A percentile compares a stretch with the other conserved stretches of the same genome.
These are phyloP conservation scores for Nomada goodeniana DNA, from an alignment of 2,888 invertebrate species.

Conservation along the genomic window DNA sequence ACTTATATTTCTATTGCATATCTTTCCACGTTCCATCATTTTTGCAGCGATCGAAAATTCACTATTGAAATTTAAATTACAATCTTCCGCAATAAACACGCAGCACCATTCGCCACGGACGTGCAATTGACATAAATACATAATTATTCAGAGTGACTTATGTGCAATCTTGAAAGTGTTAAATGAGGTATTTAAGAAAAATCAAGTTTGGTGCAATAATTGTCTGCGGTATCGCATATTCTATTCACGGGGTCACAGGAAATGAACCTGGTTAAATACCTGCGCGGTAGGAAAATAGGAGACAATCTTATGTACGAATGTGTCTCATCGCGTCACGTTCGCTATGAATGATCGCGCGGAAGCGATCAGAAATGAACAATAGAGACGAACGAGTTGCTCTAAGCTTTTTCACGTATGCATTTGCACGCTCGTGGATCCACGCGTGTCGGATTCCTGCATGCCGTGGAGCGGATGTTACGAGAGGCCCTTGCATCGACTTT, in stretches of 20 bases:
- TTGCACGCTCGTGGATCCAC: conserved; percentile 51
- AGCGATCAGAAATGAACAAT: conserved; percentile 46
- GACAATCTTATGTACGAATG: background rate
- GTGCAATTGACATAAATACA: background rate
- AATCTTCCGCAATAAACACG: background rate
- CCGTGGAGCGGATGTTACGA: conserved; percentile 54
- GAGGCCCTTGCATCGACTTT: conserved; percentile 38
- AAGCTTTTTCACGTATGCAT: conserved; percentile 62
- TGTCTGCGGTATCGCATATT: too few species aligned
- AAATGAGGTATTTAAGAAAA: too few species aligned
- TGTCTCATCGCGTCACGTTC: conserved; percentile 46
- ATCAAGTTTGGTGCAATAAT: too few species aligned
- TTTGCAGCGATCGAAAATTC: too few species aligned
- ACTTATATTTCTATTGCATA: too few species aligned
- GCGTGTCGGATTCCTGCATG: conserved; percentile 59
- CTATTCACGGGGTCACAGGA: too few species aligned
- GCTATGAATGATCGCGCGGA: conserved; percentile 26
- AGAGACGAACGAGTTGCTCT: conserved; percentile 42
- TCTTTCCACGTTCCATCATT: too few species aligned
- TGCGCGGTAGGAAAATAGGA: too few species aligned
- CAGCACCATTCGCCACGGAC: conserved; percentile 4
- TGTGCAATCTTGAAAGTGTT: too few species aligned
- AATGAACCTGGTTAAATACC: too few species aligned
- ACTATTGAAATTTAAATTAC: background rate
- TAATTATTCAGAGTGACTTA: too few species aligned